Percentiles rank a stretch among this genome's conserved stretches.
Evolutionary conservation across 35 echinoderm and acorn worm genomes (phyloP).

Genomic region (Ophioderma brevispina): DNA sequence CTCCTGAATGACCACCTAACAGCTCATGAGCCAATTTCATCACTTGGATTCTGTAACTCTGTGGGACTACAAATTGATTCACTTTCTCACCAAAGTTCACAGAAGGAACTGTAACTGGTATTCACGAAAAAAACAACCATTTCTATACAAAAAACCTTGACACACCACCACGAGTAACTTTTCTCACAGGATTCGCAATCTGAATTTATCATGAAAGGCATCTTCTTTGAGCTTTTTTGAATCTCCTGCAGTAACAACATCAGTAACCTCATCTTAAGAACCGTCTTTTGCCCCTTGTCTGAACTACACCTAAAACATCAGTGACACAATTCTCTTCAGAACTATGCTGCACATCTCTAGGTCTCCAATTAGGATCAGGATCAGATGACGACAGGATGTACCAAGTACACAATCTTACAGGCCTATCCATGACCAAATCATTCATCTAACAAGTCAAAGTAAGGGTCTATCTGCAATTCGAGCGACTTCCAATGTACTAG

Average conservation of each 20-base stretch:
- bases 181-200: too few species aligned
- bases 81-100: too few species aligned
- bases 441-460: background rate
- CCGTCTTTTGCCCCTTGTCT: conserved; percentile 2
- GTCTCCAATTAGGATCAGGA: conserved; percentile 3
- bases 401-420: conserved; percentile 40
- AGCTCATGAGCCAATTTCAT: too few species aligned
- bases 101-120: conserved; percentile 5
- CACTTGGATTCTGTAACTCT: too few species aligned
- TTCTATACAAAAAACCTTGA: conserved; percentile 3
- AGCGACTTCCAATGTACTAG: too few species aligned
- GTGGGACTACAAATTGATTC: too few species aligned
- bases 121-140: conserved; percentile 29
- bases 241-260: background rate
- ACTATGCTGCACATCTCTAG: too few species aligned
- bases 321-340: background rate
- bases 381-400: background rate
- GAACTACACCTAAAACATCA: background rate
- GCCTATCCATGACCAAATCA: conserved; percentile 31
- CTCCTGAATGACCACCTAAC: conserved; percentile 56
- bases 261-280: background rate
- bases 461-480: background rate
- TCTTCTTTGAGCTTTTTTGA: background rate
- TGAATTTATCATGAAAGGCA: background rate
- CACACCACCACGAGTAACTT: background rate